Conservation (phyloP, 2,797 vertebrate genomes). For the Dallia pectoralis region DNA sequence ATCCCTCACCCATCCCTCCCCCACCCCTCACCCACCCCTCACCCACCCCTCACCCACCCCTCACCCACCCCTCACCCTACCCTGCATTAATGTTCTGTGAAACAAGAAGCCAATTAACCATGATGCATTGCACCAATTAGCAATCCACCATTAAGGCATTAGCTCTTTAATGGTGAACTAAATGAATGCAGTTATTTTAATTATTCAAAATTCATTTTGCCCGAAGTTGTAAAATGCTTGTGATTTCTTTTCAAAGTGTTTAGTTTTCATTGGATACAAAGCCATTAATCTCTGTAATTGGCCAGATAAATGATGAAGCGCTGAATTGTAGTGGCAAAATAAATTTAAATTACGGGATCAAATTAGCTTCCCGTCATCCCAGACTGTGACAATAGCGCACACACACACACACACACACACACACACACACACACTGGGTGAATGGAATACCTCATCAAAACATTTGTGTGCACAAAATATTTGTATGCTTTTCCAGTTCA, state of each 20-base stretch:
- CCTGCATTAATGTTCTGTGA: slow-evolving; percentile 25
- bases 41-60: no score
- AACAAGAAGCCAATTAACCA: slow-evolving; percentile 32
- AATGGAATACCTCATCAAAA: background rate
- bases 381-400: slow-evolving; percentile 32
- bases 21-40: no score
- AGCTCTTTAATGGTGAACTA: slow-evolving; percentile 13
- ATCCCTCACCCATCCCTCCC: no score
- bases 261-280: background rate
- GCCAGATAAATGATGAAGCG: slow-evolving; percentile 49
- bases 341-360: slow-evolving; percentile 62
- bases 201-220: slow-evolving; percentile 33
- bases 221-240: slow-evolving; percentile 20
- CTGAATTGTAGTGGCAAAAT: slow-evolving; percentile 50
- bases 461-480: background rate
- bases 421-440: slow-evolving; percentile 9
- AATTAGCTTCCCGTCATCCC: slow-evolving; percentile 58
- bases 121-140: slow-evolving; percentile 34
- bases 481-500: background rate
- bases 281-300: slow-evolving; percentile 46
- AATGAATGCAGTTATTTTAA: slow-evolving; percentile 45
- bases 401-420: slow-evolving; percentile 25
- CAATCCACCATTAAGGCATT: slow-evolving; percentile 15
- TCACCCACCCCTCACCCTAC: no score
- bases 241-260: slow-evolving; percentile 25